A percentile compares a stretch with the other conserved stretches of the same genome.
These are phyloP conservation scores for Amblyjoppa fuscipennis DNA, from an alignment of 2,888 invertebrate species.

Conservation along the genomic window DNA sequence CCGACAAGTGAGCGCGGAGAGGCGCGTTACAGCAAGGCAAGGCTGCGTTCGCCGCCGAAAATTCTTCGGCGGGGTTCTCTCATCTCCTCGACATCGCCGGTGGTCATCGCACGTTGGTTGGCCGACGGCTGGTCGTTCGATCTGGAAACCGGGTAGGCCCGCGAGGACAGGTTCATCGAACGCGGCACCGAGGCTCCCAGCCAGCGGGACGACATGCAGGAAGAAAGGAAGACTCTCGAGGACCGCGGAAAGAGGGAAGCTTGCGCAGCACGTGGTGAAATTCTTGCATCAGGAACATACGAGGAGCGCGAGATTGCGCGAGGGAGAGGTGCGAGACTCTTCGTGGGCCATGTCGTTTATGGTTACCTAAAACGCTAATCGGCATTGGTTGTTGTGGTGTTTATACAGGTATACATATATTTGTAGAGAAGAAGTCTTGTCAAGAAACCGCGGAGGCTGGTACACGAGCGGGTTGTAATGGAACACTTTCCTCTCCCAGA, in stretches of 20 bases:
- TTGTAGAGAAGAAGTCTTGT: slow-evolving; percentile 48
- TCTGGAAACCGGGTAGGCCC: slow-evolving; percentile 14
- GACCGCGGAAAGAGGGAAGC: background rate
- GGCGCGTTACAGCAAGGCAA: background rate
- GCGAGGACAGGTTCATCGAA: slow-evolving; percentile 49
- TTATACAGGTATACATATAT: slow-evolving; percentile 6
- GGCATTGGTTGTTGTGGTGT: background rate
- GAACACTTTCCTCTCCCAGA: slow-evolving; percentile 84
- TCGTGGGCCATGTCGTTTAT: background rate
- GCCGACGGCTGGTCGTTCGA: slow-evolving; percentile 52
- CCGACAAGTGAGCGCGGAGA: background rate
- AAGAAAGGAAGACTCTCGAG: slow-evolving; percentile 20
- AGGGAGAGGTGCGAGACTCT: background rate
- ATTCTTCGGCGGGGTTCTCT: slow-evolving; percentile 24
- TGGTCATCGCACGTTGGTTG: slow-evolving; percentile 62
- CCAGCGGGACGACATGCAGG: slow-evolving; percentile 29
- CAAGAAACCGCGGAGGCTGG: slow-evolving; percentile 51
- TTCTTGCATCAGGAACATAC: slow-evolving; percentile 22
- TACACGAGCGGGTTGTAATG: slow-evolving; percentile 76
- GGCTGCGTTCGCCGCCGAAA: slow-evolving; percentile 47
- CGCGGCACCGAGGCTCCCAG: slow-evolving; percentile 22
- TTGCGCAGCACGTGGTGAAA: slow-evolving; percentile 10
- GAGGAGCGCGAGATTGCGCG: background rate
- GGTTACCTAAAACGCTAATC: slow-evolving; percentile 51
- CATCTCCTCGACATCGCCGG: slow-evolving; percentile 51